phyloP scores from a whole-genome alignment of 2,888 invertebrate species.

The Fissipunctia ypsillon region DNA sequence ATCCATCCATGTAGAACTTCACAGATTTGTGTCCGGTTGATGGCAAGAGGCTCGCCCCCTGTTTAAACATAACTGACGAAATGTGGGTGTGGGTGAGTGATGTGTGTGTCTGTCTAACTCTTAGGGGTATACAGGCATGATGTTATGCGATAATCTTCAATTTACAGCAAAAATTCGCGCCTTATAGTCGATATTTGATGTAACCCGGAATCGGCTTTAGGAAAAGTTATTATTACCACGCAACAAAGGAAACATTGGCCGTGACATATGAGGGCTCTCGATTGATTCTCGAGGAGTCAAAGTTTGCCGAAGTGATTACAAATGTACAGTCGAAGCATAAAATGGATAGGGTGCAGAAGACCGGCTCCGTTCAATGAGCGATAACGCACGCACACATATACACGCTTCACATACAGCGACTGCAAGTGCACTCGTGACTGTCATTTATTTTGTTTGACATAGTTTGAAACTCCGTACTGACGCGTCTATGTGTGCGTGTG shows the following conservation, averaged over 20 bases:
- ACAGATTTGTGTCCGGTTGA: background rate
- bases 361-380: background rate
- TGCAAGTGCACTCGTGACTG: background rate
- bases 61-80: background rate
- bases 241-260: slow-evolving; percentile 31
- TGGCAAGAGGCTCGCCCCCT: background rate
- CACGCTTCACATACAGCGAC: background rate
- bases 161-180: too few relatives aligned
- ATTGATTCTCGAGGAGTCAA: slow-evolving; percentile 32
- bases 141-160: background rate
- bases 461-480: background rate
- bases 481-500: background rate
- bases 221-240: slow-evolving; percentile 14
- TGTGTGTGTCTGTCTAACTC: background rate
- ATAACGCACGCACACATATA: background rate
- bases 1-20: background rate
- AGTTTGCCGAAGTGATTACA: slow-evolving; percentile 33
- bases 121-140: background rate
- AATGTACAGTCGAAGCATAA: slow-evolving; percentile 2
- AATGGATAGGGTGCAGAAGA: slow-evolving; percentile 1
- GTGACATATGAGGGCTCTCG: slow-evolving; percentile 28
- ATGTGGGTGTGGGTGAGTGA: background rate
- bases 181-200: background rate
- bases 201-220: background rate
- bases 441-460: background rate